Base-by-base conservation (phyloP, 2,797 vertebrate species). In the Enteromius anoplus region DNA sequence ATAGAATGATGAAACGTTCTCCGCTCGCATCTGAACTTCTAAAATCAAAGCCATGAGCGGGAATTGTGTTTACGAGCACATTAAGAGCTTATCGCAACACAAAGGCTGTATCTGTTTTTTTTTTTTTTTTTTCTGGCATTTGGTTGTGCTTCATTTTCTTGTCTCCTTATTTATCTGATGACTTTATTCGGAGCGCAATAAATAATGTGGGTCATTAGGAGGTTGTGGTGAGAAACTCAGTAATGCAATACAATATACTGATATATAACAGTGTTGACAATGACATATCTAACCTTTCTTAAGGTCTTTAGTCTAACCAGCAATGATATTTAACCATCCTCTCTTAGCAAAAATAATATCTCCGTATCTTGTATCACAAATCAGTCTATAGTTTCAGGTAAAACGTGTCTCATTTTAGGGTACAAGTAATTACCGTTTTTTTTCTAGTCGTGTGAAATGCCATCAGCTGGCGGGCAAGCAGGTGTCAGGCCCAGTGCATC, bases 361-460 rank as follows among this genome's bases (percentile, higher is more conserved):
- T 78, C 81, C 88, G 86, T 82, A 85, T 87, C 88, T 75, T 90
- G 88, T 91, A 88, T 92, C 86, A 83, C n/a, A 91, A 91, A 89
- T 90, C 86, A 75, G 85, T 88, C 83, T 49, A 21, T 21, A 0
- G 8, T 78, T 70, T 72, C 26, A 8, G 4, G n/a, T 80, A 45
- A 66, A 82, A 83, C 51, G 47, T 17, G 51, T 75, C 78, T 78
- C 85, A 84, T 84, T 92, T 89, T 87, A 86, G 87, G 89, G 89
- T 88, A 91, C 88, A 89, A 89, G 91, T 90, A 88, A 92, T 91
- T 87, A 86, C 83, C 26, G 78, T 87, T 85, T 88, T 90, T 88
- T 87, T 88, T 84, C 47, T 32, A 9, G 86, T 88, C 84, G 91
- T 93, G 85, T 88, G 88, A 93, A 93, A 94, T 93, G 90, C 93